Conservation (phyloP, 2,113 vertebrate genomes). For the Falco punctatus region DNA sequence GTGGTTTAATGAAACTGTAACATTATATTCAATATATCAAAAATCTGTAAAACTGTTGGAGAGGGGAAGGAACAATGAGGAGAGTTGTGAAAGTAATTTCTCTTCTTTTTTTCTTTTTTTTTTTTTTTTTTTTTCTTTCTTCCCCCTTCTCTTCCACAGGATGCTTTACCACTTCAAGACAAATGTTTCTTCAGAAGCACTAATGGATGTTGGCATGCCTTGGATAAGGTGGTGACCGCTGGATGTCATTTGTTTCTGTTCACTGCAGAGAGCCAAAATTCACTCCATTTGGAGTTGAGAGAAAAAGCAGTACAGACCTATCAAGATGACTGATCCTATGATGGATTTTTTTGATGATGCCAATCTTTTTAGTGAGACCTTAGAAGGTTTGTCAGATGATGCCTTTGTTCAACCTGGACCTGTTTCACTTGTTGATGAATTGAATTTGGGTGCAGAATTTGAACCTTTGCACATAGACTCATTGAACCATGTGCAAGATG, state of each 20-base stretch:
- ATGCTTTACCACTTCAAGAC: slow-evolving; percentile 24
- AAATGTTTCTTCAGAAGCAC: slow-evolving; percentile 55
- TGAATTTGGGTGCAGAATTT: slow-evolving; percentile 93
- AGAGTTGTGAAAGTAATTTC: neutral
- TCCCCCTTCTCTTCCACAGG: neutral
- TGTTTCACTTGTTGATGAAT: slow-evolving; percentile 93
- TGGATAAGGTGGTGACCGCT: slow-evolving; percentile 72
- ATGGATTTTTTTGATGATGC: slow-evolving; percentile 99
- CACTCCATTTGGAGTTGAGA: slow-evolving; percentile 72
- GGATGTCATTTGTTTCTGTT: slow-evolving; percentile 63
- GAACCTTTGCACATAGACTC: slow-evolving; percentile 91
- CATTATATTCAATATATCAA: neutral
- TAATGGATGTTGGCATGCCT: slow-evolving; percentile 70
- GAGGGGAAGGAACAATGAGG: neutral
- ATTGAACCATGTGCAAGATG: slow-evolving; percentile 85
- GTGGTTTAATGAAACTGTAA: neutral
- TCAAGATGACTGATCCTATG: slow-evolving; percentile 86
- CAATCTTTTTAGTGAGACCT: slow-evolving; percentile 91
- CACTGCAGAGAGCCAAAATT: slow-evolving; percentile 53
- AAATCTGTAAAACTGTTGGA: neutral
- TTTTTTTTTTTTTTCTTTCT: too few species aligned
- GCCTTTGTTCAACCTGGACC: slow-evolving; percentile 87
- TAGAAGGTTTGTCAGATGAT: slow-evolving; percentile 92
- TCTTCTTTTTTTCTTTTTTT: accelerated
- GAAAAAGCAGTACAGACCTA: slow-evolving; percentile 54